These are phyloP conservation scores for Neosalanx taihuensis DNA, from an alignment of 2,797 vertebrate genomes.

Conservation along the genomic window DNA sequence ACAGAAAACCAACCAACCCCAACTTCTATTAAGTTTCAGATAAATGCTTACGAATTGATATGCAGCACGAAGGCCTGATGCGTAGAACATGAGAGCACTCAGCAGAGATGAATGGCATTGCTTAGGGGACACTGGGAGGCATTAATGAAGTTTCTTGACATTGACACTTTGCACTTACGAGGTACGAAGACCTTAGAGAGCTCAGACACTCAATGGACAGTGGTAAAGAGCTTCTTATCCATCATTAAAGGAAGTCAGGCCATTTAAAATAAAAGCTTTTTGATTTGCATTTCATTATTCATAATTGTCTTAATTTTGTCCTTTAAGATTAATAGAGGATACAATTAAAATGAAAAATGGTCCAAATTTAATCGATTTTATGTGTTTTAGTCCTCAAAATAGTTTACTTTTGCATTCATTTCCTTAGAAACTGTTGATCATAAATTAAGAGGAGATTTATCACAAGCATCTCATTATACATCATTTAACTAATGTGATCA, in stretches of 20 bases:
- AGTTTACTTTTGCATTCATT: no score
- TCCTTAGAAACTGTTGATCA: neutral
- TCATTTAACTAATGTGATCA: conserved; percentile 1
- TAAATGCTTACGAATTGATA: neutral
- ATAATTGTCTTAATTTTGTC: conserved; percentile 4
- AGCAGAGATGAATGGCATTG: neutral
- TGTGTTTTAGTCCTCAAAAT: no score
- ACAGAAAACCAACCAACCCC: neutral
- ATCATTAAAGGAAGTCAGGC: neutral
- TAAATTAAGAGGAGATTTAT: neutral
- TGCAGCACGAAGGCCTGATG: conserved; percentile 2
- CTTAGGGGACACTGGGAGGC: neutral
- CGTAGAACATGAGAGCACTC: conserved; percentile 4
- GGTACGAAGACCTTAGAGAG: conserved; percentile 3
- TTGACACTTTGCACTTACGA: conserved; percentile 2
- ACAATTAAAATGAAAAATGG: neutral
- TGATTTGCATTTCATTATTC: conserved; percentile 8
- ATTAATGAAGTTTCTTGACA: conserved; percentile 13
- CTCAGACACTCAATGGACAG: conserved; percentile 8
- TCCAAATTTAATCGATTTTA: neutral
- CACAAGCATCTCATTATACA: neutral
- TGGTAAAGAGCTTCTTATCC: neutral
- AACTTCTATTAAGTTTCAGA: neutral
- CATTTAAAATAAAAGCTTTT: conserved; percentile 7
- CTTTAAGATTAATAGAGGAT: no score